Base-by-base conservation (phyloP, 2,888 invertebrate species). In the Phorcus lineatus region DNA sequence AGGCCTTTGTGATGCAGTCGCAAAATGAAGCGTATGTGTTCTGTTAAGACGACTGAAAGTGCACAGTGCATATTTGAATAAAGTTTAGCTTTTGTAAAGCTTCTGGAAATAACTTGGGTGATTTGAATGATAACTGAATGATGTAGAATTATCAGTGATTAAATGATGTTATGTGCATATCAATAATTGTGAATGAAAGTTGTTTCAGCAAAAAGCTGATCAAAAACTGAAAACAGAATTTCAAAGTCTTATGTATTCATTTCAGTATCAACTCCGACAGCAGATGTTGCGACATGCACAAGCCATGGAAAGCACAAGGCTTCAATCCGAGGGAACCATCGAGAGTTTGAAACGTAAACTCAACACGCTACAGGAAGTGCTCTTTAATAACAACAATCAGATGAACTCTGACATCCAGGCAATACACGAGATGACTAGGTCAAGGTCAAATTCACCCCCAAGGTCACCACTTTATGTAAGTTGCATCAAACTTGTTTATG, bases 311-410 rank as follows among this genome's bases (percentile, higher is more conserved):
- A 85, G 86, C 24, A 89, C 89, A 0, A 81, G 90, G 67, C 83
- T 89, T n/a, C 88, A 90, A 80, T 91, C 90, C 0, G 90, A 91
- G 80, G 91, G 89, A 36, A 90, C 90, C 0, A 88, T 91, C 31
- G 89, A 91, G 54, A 88, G 86, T 81, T 82, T 91, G 40, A 83
- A 88, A 66, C 83, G 85, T 31, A 91, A 91, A 82, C 86, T 91
- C 47, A 90, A 90, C 82, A 88, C 89, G 17, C 79, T 91, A 62
- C 90, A 91, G 81, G 90, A 90, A 80, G 90, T 90, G 17, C 57
- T 78, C 0, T 79, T 83, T 80, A 81, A 83, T n/a, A 77, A 82
- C 19, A 82, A 81, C 67, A 82, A 77, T 75, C 78, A 80, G 28
- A 76, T 76, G 11, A 40, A 75, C 6, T 77, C 85, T 22, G 82